Base-by-base conservation (phyloP, 2,888 invertebrate species). In the Tachina grossa region DNA sequence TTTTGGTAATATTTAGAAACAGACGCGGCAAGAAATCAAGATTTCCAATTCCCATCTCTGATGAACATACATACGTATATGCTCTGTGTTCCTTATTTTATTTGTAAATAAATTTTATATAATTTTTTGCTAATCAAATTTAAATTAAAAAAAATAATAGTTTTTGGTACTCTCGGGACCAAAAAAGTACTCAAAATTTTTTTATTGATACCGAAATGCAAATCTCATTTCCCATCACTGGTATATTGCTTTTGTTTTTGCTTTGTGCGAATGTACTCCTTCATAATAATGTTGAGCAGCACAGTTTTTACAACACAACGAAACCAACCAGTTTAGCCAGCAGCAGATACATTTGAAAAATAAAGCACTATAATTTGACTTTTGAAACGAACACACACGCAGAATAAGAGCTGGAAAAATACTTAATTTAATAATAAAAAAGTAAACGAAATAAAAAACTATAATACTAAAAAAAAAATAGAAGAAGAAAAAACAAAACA, bases 301-400 rank as follows among this genome's bases (percentile, higher is more conserved):
- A 71, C 61, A 74, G n/a, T 61, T 74, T 53, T 63, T 69, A 68
- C 83, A 82, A 61, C 61, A 74, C 84, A 84, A 74, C 59, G 72
- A 66, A 78, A 47, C 71, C 71, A 84, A 85, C 83, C 85, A 85
- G 85, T 83, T 85, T 76, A 61, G 66, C 83, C 72, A 61, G 66
- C 83, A 76, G 85, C 83, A 85, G 85, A 85, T 79, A 80, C 85
- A 76, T 85, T 31, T 83, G 72, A 71, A 79, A 76, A 80, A 53
- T 75, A 59, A 80, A 76, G 61, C 82, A 82, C 69, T 85, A 69
- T 49, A 65, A 59, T 78, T 82, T 85, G 71, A 83, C 49, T 74
- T 85, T 85, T 80, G 79, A 66, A 80, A 79, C 78, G 65, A 66
- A 79, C 69, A 75, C 59, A 79, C 39, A 66, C 51, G 74, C 45